phyloP scores from a whole-genome alignment of 2,888 invertebrate species.

The Charanyca ferruginea region DNA sequence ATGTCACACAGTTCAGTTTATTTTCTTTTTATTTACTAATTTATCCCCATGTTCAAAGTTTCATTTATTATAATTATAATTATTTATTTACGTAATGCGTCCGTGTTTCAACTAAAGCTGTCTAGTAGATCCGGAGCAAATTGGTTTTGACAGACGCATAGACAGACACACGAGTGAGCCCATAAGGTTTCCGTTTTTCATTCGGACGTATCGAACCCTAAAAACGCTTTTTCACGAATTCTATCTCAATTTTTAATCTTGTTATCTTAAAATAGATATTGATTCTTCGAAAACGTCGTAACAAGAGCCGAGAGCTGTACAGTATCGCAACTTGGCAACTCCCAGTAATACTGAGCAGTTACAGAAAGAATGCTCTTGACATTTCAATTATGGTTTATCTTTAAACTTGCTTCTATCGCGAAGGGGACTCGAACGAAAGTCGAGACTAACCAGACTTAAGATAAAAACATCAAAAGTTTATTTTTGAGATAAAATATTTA shows the following conservation, averaged over 20 bases:
- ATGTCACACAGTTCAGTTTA: no score
- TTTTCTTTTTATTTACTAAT: no score
- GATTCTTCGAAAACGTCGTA: conserved; percentile 40
- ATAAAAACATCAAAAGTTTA: conserved; percentile 62
- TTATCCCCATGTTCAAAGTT: no score
- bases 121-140: no score
- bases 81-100: no score
- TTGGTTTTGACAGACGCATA: no score
- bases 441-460: conserved; percentile 61
- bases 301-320: conserved; percentile 20
- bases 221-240: conserved; percentile 37
- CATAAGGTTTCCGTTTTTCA: no score
- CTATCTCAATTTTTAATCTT: conserved; percentile 30
- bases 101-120: no score
- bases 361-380: conserved; percentile 79
- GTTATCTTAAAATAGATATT: conserved; percentile 41
- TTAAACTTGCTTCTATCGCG: conserved; percentile 72
- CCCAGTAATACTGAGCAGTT: conserved; percentile 55
- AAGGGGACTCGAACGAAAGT: conserved; percentile 56
- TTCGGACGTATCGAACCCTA: not conserved
- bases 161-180: no score
- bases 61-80: no score
- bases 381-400: conserved; percentile 85
- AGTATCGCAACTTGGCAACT: conserved; percentile 51
- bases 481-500: conserved; percentile 47